These are phyloP conservation scores for Turnix velox DNA, from an alignment of 2,113 vertebrate species.

Conservation along the genomic window DNA sequence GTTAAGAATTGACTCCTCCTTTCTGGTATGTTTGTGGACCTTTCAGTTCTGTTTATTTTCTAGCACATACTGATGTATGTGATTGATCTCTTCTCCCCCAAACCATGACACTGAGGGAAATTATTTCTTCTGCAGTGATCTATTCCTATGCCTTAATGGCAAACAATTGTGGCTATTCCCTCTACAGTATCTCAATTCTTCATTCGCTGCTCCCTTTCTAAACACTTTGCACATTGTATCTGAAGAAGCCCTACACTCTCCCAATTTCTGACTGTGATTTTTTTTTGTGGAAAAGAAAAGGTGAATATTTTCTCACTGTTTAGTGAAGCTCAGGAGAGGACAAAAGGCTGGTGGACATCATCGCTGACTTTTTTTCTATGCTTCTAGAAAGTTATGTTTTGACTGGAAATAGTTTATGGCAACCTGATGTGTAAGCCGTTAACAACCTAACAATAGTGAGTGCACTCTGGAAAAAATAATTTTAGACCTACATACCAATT, in stretches of 20 bases:
- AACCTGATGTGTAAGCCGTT: background rate
- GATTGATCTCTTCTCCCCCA: background rate
- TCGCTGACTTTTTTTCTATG: background rate
- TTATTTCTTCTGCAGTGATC: background rate
- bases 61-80: background rate
- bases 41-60: background rate
- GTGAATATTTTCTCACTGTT: background rate
- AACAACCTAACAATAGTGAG: background rate
- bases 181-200: background rate
- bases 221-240: background rate
- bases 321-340: background rate
- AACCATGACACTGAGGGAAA: slow-evolving; percentile 1
- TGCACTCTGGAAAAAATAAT: background rate
- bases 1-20: background rate
- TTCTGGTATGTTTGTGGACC: background rate
- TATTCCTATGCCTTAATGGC: background rate
- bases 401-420: background rate
- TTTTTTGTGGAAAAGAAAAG: background rate
- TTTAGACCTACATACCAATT: background rate
- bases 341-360: background rate
- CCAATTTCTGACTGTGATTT: background rate
- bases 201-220: background rate
- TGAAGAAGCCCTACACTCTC: background rate
- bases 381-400: background rate
- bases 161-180: background rate